These are phyloP conservation scores for Neopelma chrysocephalum DNA, from an alignment of 2,797 vertebrate genomes.

Conservation along the genomic window DNA sequence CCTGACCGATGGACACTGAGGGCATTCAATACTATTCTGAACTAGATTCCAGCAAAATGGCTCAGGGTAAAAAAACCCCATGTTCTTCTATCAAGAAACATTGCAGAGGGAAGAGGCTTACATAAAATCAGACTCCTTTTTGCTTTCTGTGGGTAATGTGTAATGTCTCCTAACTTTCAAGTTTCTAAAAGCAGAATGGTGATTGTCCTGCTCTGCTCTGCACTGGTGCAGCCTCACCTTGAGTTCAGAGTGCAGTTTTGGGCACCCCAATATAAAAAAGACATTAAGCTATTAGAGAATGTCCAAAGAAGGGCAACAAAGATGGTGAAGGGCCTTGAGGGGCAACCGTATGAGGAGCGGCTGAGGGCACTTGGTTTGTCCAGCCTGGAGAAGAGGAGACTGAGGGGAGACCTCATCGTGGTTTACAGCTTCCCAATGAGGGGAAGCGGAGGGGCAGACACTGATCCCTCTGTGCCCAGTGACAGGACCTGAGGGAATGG, in stretches of 20 bases:
- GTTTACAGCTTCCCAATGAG: fast-evolving
- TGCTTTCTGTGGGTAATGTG: background rate
- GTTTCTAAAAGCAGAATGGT: background rate
- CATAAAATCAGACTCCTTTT: background rate
- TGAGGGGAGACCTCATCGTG: background rate
- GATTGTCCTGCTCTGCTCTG: background rate
- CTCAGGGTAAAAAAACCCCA: background rate
- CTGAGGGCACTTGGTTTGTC: fast-evolving
- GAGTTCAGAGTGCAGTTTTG: background rate
- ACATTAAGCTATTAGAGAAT: background rate
- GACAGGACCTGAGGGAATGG: fast-evolving
- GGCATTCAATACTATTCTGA: background rate
- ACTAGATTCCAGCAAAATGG: background rate
- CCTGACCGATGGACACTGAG: background rate
- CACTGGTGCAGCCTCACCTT: background rate
- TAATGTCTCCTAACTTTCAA: background rate
- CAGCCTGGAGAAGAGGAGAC: background rate
- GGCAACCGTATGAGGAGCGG: fast-evolving
- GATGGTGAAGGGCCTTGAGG: fast-evolving
- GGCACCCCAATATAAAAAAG: background rate
- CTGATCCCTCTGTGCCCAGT: background rate
- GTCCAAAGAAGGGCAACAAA: background rate
- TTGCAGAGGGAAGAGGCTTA: background rate
- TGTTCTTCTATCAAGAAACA: background rate
- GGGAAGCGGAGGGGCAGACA: background rate